phyloP scores from a whole-genome alignment of 1,140 invertebrate species.

The Diorhabda elongata region DNA sequence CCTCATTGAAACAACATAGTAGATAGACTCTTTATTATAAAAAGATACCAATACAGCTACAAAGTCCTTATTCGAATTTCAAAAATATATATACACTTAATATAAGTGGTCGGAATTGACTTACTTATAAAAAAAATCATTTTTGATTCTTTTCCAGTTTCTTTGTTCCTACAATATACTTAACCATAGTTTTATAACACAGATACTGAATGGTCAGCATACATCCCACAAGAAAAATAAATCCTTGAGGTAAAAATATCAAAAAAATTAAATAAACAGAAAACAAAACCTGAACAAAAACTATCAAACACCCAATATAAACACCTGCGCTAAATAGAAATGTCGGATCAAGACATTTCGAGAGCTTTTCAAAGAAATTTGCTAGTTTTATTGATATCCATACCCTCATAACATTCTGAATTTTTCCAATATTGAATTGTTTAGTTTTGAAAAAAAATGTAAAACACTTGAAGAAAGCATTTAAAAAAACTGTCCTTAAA shows the following conservation, averaged over 20 bases:
- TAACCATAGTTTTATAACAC: conserved; percentile 5
- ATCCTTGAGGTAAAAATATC: background rate
- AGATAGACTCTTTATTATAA: background rate
- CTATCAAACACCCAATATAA: background rate
- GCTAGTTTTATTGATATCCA: background rate
- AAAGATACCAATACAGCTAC: background rate
- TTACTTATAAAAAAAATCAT: background rate
- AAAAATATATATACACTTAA: background rate
- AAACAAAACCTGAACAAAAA: conserved; percentile 1
- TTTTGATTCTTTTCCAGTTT: background rate
- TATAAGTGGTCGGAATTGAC: conserved; percentile 6
- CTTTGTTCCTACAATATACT: background rate
- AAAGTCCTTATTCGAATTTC: background rate
- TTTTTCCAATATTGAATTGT: background rate
- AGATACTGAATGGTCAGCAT: conserved; percentile 8
- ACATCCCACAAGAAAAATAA: conserved; percentile 8
- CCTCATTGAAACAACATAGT: background rate
- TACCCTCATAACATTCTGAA: background rate
- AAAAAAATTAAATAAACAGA: conserved; percentile 12
- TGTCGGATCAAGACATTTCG: too few relatives aligned
- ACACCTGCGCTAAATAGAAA: conserved; percentile 3
- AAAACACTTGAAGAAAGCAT: conserved; percentile 10
- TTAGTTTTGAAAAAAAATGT: background rate
- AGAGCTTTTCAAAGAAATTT: conserved; percentile 12
- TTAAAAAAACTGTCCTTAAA: conserved; percentile 33